Evolutionary conservation across 2,113 vertebrate genomes (phyloP).

Genomic region (Hiodon alosoides): DNA sequence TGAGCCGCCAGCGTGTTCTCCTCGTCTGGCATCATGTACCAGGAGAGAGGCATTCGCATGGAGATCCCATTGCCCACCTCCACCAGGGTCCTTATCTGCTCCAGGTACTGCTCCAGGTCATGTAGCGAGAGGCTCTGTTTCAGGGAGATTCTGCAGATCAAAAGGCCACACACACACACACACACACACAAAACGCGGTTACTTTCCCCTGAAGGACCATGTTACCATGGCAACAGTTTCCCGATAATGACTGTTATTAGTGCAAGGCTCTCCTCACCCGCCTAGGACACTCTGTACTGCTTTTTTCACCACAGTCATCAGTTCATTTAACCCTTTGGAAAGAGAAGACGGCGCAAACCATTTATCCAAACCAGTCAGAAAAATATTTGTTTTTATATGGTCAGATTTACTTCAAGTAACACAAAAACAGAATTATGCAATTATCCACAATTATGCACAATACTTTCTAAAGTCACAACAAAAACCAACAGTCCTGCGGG

Average conservation of each 20-base stretch:
- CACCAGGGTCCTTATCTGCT: conserved; percentile 75
- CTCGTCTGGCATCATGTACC: conserved; percentile 89
- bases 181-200: background rate
- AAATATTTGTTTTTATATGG: conserved; percentile 1
- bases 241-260: background rate
- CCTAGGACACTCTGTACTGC: conserved; percentile 81
- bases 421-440: too few relatives aligned
- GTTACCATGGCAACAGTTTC: background rate
- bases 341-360: conserved; percentile 5
- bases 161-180: conserved; percentile 4
- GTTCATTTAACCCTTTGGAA: conserved; percentile 74
- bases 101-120: conserved; percentile 84
- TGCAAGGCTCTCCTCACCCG: conserved; percentile 58
- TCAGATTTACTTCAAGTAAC: background rate
- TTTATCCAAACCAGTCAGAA: background rate
- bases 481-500: background rate
- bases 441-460: background rate
- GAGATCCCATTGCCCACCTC: conserved; percentile 58
- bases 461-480: background rate
- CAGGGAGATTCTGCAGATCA: conserved; percentile 73
- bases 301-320: conserved; percentile 87
- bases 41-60: conserved; percentile 62
- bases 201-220: background rate
- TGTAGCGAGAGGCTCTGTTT: conserved; percentile 85
- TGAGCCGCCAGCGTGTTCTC: conserved; percentile 83